Evolutionary conservation across 2,888 invertebrate species (phyloP).

Genomic region (Drosophila monieri): DNA sequence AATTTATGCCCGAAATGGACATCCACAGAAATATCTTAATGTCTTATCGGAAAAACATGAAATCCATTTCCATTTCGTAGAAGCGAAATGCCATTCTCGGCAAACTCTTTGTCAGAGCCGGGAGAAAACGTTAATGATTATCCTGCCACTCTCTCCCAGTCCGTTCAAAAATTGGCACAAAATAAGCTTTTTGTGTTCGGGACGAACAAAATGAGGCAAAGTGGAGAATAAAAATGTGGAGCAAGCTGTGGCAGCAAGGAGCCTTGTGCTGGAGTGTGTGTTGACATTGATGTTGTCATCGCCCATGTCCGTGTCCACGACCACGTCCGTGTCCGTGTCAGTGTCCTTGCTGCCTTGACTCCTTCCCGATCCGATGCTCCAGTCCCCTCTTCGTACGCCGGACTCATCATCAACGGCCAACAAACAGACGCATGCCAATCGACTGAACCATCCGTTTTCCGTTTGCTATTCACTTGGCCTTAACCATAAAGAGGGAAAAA

Average conservation of each 20-base stretch:
- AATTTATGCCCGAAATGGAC: background rate
- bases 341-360: constrained; percentile 4
- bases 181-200: constrained; percentile 66
- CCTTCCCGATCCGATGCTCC: background rate
- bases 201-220: constrained; percentile 11
- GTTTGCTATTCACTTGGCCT: constrained; percentile 57
- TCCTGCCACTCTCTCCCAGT: constrained; percentile 35
- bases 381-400: background rate
- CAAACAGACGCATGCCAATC: constrained; percentile 67
- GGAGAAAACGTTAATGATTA: constrained; percentile 56
- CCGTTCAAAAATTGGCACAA: constrained; percentile 68
- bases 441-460: constrained; percentile 52
- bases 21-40: background rate
- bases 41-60: background rate
- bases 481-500: constrained; percentile 12
- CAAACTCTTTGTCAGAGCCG: constrained; percentile 23
- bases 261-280: constrained; percentile 24
- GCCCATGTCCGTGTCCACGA: constrained; percentile 28
- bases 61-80: background rate
- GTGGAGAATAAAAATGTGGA: constrained; percentile 6
- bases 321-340: constrained; percentile 34
- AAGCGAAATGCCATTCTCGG: background rate
- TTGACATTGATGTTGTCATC: constrained; percentile 64
- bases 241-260: constrained; percentile 11
- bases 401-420: constrained; percentile 41